Base-by-base conservation (phyloP, 2,113 vertebrate species). In the Synodontis membranacea region DNA sequence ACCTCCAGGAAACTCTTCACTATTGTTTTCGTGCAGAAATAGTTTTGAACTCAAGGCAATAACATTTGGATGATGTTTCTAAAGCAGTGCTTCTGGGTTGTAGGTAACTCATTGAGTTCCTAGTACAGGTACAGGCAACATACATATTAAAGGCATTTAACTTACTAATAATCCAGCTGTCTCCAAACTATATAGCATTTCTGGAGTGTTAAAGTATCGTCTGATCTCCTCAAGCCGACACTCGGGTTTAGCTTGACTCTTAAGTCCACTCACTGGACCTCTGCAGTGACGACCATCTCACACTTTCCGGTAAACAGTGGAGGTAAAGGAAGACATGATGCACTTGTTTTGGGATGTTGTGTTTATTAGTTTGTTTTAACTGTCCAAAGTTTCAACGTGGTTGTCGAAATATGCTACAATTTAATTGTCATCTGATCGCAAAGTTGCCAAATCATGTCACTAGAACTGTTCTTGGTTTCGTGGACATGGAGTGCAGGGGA, bases 381-480 rank as follows among this genome's bases (percentile, higher is more conserved):
- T 78, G 34, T 82, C 74, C 58, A 62, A 66, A 52, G 9, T 76
- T 21, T 23, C 46, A 12, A 70, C n/a, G 10, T 25, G 21, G 58
- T 50, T 81, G 82, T 80, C 21, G 17, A 80, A 82, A 75, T 50
- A 54, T n/a, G 37, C 31, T n/a, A 31, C 23, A 34, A 11, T 62
- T 39, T 28, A 9, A 42, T 14, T 5, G 23, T 12, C 10, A 14
- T 74, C 10, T 75, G 25, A 48, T 75, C 72, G 11, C 25, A n/a
- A 48, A n/a, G 25, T 48, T 48, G 25, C 25, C 12, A n/a, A 6
- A 46, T n/a, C 5, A 21, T 19, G 34, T 39, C 64, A 70, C 15
- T 37, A 37, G 81, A 31, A 39, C 82, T 83, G 82, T 83, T 70
- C 17, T 7, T 42, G 37, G 37, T 58, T 70, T 60, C 60, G 37